Evolutionary conservation across 2,113 vertebrate genomes (phyloP), one percentile per base, ranked within the genome.

Genomic region (Zosterops japonicus): DNA sequence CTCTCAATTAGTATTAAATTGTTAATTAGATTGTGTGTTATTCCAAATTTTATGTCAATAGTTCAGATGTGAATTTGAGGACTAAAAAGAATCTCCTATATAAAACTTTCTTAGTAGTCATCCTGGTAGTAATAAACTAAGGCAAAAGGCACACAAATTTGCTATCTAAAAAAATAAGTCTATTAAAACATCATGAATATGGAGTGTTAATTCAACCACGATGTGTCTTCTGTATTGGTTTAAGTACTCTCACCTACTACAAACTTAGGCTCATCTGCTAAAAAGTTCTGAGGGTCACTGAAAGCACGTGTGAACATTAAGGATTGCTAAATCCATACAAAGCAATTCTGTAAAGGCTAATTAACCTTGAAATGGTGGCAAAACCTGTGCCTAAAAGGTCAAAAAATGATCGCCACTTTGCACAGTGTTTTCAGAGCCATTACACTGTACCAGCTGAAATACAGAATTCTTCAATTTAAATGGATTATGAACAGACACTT

Each of bases 201-300:
- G 0, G 25, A 72, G 33, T 23, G 17, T 78, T 78, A 75, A 68
- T 78, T 87, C 52, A 77, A 49, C 41, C 19, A 64, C 0, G 0
- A 10, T 8, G 6, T 29, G 16, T 27, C 44, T 78, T 27, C 50
- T 59, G 17, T 33, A 47, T 6, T 53, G 52, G 46, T 57, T 88
- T 65, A 65, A 52, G 14, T 8, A 33, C 6, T 21, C 39, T 75
- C 60, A 74, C 4, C 8, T 21, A 65, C 23, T 52, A 44, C 10
- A 67, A 52, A 74, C 44, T 39, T n/a, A 46, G 60, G 33, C 19
- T 67, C 16, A 29, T 16, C 46, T 42, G 68, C 35, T 47, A 31
- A 22, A 61, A 77, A 42, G 9, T 25, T 83, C 63, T 42, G 52
- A 56, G 31, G 24, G 31, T 70, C 22, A 33, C n/a, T 61, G 57